Evolutionary conservation across 1,140 invertebrate genomes (phyloP).

Genomic region (Bombus soroeensis): DNA sequence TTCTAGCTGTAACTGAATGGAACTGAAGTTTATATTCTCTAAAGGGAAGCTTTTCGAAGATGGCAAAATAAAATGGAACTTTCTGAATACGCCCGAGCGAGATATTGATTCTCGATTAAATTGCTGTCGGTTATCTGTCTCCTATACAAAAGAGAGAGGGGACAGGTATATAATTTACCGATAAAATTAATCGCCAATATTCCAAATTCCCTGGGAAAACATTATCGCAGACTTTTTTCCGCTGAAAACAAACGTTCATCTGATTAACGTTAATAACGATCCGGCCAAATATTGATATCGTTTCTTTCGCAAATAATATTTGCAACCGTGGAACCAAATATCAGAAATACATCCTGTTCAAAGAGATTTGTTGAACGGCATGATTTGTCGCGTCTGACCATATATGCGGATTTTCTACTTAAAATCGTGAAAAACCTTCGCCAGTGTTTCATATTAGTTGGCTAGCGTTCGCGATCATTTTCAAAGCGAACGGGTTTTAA

Average conservation of each 20-base stretch:
- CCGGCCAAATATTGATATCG: background rate
- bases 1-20: background rate
- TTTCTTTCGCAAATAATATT: background rate
- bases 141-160: background rate
- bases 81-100: background rate
- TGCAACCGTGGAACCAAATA: background rate
- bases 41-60: background rate
- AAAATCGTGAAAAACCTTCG: background rate
- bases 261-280: background rate
- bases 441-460: background rate
- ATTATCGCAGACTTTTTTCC: background rate
- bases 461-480: background rate
- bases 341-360: constrained; percentile 3
- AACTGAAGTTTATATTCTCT: background rate
- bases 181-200: background rate
- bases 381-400: background rate
- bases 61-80: background rate
- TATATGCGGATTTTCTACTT: constrained; percentile 16
- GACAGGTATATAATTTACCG: background rate
- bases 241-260: background rate
- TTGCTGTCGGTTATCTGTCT: background rate
- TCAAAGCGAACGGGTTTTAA: background rate
- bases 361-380: too few relatives aligned
- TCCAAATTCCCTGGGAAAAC: background rate
- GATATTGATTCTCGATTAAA: background rate